A percentile compares a stretch with the other conserved stretches of the same genome.
Conservation (phyloP, 2,797 vertebrate species). For the Meda fulgida region DNA sequence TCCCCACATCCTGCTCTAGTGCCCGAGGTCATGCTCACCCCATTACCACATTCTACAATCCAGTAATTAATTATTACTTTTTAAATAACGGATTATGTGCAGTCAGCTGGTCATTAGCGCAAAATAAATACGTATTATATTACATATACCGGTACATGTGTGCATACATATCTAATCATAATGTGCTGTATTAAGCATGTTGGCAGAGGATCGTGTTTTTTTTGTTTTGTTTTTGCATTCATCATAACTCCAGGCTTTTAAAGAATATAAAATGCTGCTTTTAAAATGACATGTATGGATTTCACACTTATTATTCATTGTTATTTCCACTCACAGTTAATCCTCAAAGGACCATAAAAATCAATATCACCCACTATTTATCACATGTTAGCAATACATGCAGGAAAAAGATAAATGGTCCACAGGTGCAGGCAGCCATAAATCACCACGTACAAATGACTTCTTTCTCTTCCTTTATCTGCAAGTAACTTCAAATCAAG, state of each 20-base stretch:
- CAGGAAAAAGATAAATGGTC: slow-evolving; percentile 24
- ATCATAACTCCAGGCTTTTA: slow-evolving; percentile 50
- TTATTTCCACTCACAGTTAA: slow-evolving; percentile 65
- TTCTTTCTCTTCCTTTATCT: slow-evolving; percentile 3
- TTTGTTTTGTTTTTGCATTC: slow-evolving; percentile 65
- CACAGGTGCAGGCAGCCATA: slow-evolving; percentile 15
- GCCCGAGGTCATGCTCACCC: background rate
- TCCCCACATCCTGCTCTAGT: background rate
- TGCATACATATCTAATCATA: background rate
- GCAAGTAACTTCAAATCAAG: slow-evolving; percentile 11
- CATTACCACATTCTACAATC: background rate
- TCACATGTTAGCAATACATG: slow-evolving; percentile 58
- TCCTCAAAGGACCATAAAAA: slow-evolving; percentile 60
- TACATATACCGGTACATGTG: background rate
- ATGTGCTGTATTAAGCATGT: slow-evolving; percentile 41
- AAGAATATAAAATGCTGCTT: slow-evolving; percentile 39
- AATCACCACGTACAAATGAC: slow-evolving; percentile 23
- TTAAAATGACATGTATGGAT: slow-evolving; percentile 38
- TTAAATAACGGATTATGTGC: background rate
- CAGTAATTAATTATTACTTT: background rate
- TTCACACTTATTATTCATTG: slow-evolving; percentile 62
- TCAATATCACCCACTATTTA: slow-evolving; percentile 61
- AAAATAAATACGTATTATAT: background rate
- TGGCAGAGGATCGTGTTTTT: slow-evolving; percentile 25
- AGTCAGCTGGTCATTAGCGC: background rate